Evolutionary conservation across 1,140 invertebrate genomes (phyloP), one percentile per base, ranked within the genome.

Genomic region (Linepithema humile): DNA sequence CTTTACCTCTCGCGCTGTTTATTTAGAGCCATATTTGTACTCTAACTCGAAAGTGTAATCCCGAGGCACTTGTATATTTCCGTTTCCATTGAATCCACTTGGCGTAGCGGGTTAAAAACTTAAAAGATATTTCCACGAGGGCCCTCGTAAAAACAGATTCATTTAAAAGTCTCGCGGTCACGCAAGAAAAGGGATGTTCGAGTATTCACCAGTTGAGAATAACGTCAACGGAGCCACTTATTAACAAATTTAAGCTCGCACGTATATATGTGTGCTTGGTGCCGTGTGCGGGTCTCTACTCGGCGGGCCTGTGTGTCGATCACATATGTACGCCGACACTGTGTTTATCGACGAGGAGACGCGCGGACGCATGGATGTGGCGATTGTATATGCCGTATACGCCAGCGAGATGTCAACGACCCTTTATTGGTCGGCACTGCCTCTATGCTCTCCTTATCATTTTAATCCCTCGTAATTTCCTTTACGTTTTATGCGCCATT

Each of bases 391-490:
- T 62, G 80, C 38, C 23, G 48, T 73, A 67, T 73, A 70, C 67
- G 72, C 84, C 85, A 88, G 64, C 72, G 67, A 69, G 75, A 88
- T 64, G 86, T 72, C 59, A 88, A 85, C 84, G 86, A 88, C 83
- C 86, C 78, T 83, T 88, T 85, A 83, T 85, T 82, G 77, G 72
- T 43, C 87, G 70, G 69, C 57, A 85, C 45, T 50, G 70, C 60
- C 53, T 65, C 60, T 84, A 84, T 74, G 64, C 45, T 35, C 78
- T 83, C 67, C 77, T 88, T 85, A 89, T 88, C 83, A 85, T 75
- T 70, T 84, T 73, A 86, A 84, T 89, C 86, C 73, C 60, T 78
- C 65, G 65, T 87, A 86, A 88, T 88, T 84, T 89, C 77, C 74
- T 69, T 77, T 70, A 69, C 53, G 40, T 40, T 77, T 65, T 65